These are phyloP conservation scores for Trisateles emortualis DNA, from an alignment of 2,888 invertebrate species.

Conservation along the genomic window DNA sequence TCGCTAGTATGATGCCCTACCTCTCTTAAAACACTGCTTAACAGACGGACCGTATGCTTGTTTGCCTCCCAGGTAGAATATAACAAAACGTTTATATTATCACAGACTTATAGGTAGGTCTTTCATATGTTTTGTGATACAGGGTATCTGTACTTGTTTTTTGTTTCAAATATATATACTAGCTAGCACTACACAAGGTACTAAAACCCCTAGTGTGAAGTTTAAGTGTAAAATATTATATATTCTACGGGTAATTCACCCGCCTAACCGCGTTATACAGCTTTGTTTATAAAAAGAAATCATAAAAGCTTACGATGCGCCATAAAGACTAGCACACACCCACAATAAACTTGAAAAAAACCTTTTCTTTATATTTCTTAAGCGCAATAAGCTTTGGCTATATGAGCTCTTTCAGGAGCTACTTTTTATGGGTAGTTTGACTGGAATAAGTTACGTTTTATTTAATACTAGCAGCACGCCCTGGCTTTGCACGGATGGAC, in stretches of 20 bases:
- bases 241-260: conserved; percentile 23
- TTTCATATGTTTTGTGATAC: too few relatives aligned
- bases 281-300: conserved; percentile 49
- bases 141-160: too few relatives aligned
- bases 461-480: too few relatives aligned
- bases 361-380: conserved; percentile 35
- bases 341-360: conserved; percentile 46
- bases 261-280: conserved; percentile 26
- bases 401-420: conserved; percentile 34
- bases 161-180: too few relatives aligned
- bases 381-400: conserved; percentile 34
- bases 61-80: too few relatives aligned
- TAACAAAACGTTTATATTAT: too few relatives aligned
- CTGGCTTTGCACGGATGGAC: too few relatives aligned
- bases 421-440: conserved; percentile 34
- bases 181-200: too few relatives aligned
- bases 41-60: too few relatives aligned
- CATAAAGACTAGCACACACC: conserved; percentile 50
- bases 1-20: too few relatives aligned
- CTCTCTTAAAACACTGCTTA: too few relatives aligned
- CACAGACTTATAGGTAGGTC: too few relatives aligned
- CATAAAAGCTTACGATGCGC: conserved; percentile 56
- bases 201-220: background rate
- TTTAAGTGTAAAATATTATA: background rate
- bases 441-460: conserved; percentile 26